These are phyloP conservation scores for Leptinotarsa haldemani DNA, from an alignment of 2,888 invertebrate genomes.

Conservation along the genomic window DNA sequence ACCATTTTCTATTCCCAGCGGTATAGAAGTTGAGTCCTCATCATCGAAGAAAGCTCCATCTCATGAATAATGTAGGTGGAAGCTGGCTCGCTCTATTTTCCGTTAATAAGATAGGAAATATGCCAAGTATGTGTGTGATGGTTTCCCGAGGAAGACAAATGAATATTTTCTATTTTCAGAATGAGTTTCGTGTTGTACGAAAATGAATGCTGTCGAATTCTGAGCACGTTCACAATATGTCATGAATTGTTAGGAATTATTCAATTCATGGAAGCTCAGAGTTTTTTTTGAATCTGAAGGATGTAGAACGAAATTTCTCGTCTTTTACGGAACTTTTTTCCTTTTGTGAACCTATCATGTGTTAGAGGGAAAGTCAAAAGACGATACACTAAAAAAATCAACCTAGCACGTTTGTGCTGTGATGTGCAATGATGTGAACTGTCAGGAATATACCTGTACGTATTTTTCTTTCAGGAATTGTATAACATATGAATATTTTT, in stretches of 20 bases:
- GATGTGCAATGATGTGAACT: no score
- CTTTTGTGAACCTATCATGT: no score
- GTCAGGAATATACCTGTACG: no score
- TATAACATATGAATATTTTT: no score
- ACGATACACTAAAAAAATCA: no score
- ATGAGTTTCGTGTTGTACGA: neutral
- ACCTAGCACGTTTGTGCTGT: no score
- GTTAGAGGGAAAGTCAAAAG: no score
- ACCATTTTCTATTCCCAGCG: neutral
- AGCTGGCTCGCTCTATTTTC: constrained; percentile 3
- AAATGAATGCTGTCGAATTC: neutral
- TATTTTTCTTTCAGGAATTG: no score
- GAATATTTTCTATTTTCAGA: constrained; percentile 2
- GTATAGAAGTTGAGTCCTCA: neutral
- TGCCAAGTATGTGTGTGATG: constrained; percentile 12
- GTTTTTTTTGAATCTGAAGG: no score
- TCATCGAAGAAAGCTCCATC: neutral
- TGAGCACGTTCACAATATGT: neutral
- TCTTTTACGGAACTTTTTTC: no score
- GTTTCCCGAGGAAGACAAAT: constrained; percentile 1
- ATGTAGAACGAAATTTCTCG: no score
- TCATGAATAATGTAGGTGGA: constrained; percentile 10
- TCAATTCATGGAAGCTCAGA: no score
- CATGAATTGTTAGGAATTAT: neutral
- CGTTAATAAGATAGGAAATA: constrained; percentile 1